phyloP scores from a whole-genome alignment of 2,888 invertebrate genomes.

The Sthenelais limicola region DNA sequence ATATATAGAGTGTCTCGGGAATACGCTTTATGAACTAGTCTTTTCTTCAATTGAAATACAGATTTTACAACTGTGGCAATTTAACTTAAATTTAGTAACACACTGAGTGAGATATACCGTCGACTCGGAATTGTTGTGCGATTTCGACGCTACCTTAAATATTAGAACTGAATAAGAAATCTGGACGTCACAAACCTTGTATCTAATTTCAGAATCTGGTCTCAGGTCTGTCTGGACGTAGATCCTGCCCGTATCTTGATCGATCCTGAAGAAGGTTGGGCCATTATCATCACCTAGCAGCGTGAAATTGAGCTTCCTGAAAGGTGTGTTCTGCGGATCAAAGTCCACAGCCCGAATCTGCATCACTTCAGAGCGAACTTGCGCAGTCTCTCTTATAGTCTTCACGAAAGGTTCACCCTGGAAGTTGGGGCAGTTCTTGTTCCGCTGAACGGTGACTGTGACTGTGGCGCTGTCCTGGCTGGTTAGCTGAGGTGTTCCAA shows the following conservation, averaged over 20 bases:
- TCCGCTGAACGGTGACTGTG: slow-evolving; percentile 49
- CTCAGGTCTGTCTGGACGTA: slow-evolving; percentile 46
- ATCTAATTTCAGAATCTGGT: slow-evolving; percentile 53
- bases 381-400: slow-evolving; percentile 43
- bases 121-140: no score
- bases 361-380: slow-evolving; percentile 45
- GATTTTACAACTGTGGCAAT: no score
- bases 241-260: slow-evolving; percentile 53
- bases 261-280: slow-evolving; percentile 59
- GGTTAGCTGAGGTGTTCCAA: slow-evolving; percentile 56
- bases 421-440: slow-evolving; percentile 51
- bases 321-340: slow-evolving; percentile 57
- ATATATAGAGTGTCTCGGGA: no score
- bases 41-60: no score
- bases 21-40: no score
- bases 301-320: slow-evolving; percentile 56
- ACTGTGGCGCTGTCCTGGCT: slow-evolving; percentile 48
- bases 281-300: slow-evolving; percentile 62
- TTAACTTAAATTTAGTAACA: no score
- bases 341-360: slow-evolving; percentile 46
- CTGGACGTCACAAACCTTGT: slow-evolving; percentile 55
- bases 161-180: no score
- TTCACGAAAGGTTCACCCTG: slow-evolving; percentile 48
- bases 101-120: no score
- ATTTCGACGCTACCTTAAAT: no score